Evolutionary conservation across 1,140 invertebrate species (phyloP).

Genomic region (Orussus abietinus): DNA sequence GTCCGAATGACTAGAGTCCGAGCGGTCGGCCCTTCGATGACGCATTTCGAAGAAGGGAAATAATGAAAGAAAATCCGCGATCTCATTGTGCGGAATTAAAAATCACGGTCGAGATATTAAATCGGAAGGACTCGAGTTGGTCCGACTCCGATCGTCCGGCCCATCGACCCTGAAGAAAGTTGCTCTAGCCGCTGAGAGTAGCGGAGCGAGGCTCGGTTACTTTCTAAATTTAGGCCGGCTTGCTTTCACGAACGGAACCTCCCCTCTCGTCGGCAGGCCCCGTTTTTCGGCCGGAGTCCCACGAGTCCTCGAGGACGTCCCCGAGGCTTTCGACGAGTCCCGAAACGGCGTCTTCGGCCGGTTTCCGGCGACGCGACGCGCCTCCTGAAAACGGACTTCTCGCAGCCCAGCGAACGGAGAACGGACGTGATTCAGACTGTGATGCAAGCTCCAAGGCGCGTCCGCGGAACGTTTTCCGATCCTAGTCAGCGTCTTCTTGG

Average conservation of each 20-base stretch:
- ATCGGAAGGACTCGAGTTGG: too few species aligned
- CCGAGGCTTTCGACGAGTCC: too few species aligned
- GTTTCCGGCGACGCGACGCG: background rate
- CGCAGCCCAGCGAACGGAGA: constrained; percentile 22
- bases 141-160: background rate
- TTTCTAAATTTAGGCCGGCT: constrained; percentile 39
- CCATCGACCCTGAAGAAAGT: constrained; percentile 26
- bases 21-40: too few species aligned
- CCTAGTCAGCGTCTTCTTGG: constrained; percentile 30
- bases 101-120: constrained; percentile 9
- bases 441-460: constrained; percentile 40
- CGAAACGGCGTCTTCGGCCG: too few species aligned
- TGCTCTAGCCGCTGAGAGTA: constrained; percentile 23
- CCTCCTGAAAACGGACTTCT: background rate
- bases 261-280: too few species aligned
- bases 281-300: too few species aligned
- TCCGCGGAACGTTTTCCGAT: constrained; percentile 36
- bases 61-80: background rate
- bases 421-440: constrained; percentile 36
- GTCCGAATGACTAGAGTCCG: too few species aligned
- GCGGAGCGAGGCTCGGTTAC: constrained; percentile 25
- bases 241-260: constrained; percentile 33
- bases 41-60: background rate
- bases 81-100: constrained; percentile 9
- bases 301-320: constrained; percentile 7